A percentile compares a stretch with the other conserved stretches of the same genome.
Evolutionary conservation across 2,113 vertebrate species (phyloP).

Genomic region (Sorex araneus): DNA sequence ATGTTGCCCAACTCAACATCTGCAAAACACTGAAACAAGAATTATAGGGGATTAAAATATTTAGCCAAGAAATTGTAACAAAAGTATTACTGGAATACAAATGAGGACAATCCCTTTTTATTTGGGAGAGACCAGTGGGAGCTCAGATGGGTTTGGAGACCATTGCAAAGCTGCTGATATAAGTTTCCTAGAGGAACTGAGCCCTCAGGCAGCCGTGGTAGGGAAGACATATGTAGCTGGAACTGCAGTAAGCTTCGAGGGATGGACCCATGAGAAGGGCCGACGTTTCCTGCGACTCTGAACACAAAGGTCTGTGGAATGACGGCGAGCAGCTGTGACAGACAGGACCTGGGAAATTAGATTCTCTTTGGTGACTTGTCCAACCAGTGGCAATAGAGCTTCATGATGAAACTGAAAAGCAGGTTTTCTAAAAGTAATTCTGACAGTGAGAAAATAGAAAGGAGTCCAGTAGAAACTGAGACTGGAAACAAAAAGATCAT

Average conservation of each 20-base stretch:
- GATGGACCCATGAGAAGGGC: background rate
- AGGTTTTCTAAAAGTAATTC: constrained; percentile 2
- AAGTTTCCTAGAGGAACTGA: background rate
- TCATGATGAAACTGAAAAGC: background rate
- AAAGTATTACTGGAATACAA: background rate
- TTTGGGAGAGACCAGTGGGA: background rate
- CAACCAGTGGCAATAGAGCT: background rate
- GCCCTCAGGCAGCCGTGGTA: background rate
- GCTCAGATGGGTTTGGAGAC: background rate
- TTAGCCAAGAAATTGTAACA: constrained; percentile 43
- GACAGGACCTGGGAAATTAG: background rate
- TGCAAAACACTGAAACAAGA: no score
- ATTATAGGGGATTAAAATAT: no score
- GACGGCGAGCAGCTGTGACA: background rate
- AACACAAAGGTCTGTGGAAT: background rate
- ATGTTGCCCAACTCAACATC: no score
- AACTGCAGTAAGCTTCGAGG: background rate
- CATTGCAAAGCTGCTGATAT: background rate
- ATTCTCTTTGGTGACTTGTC: background rate
- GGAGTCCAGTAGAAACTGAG: background rate
- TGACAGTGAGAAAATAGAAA: background rate
- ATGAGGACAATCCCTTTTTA: background rate
- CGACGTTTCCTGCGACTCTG: background rate
- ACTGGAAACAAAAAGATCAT: background rate
- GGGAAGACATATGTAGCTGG: background rate